Base-by-base conservation (phyloP, 2,797 vertebrate genomes). In the Xiphorhynchus erythropygius region DNA sequence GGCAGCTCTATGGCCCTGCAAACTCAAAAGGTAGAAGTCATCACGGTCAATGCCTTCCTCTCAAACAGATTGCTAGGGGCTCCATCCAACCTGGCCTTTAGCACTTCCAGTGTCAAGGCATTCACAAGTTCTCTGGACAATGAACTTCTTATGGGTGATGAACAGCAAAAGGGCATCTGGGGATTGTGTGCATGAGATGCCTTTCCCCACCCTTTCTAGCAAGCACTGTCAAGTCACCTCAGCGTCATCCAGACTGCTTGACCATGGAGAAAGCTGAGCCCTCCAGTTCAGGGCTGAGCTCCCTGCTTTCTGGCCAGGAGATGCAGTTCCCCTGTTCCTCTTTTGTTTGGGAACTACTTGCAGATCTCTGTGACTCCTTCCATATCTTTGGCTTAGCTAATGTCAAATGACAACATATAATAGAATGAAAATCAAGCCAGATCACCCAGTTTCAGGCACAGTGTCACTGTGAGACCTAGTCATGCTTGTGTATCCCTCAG, bases 241-340 rank as follows among this genome's bases (percentile, higher is more conserved):
- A 42, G 27, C 41, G 62, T 60, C 92, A 56, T 27, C 7, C 30
- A 75, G n/a, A 19, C 68, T 87, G 30, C 1, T 1, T 60, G 42
- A 71, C 52, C 19, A 25, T 4, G 7, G n/a, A 55, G 50, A 44
- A 59, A 8, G 25, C 41, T 65, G 44, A 83, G 28, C 19, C 8
- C 14, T 53, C 44, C 37, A 3, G 10, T 1, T 0, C n/a, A 37
- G 30, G 49, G 42, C 30, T 22, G 7, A 77, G 47, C 4, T 2
- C 9, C 42, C 18, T 0, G 0, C n/a, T 56, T 7, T 35, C 24
- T 47, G 64, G 37, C 19, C 57, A 28, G 32, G 49, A 17, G 35
- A 11, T 78, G 50, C 52, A 39, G 35, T 32, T 35, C 64, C 3
- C 13, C 32, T 17, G 21, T 25, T 74, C 22, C 27, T 32, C 39